Conservation (phyloP, 2,113 vertebrate genomes). For the Gallinago jamesoni region DNA sequence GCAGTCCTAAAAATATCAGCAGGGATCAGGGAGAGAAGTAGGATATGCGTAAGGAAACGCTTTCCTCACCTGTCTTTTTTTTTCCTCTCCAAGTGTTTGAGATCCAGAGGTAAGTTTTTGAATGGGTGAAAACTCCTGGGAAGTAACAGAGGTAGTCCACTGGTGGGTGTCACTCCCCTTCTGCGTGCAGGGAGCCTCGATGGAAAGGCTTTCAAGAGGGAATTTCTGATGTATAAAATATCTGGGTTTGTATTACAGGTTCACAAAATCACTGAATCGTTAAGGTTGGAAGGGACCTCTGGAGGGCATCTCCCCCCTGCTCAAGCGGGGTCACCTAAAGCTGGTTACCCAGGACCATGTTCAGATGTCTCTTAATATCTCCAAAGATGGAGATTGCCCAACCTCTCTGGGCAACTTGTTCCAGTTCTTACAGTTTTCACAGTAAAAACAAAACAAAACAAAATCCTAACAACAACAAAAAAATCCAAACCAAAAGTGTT, state of each 20-base stretch:
- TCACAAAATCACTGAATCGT: constrained; percentile 21
- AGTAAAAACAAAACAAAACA: background rate
- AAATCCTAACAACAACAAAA: background rate
- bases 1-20: background rate
- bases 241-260: constrained; percentile 60
- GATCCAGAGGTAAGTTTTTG: constrained; percentile 34
- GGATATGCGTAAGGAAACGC: background rate
- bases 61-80: background rate
- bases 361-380: constrained; percentile 18
- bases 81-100: background rate
- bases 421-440: background rate
- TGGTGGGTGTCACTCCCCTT: background rate
- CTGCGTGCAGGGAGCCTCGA: background rate
- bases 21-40: background rate
- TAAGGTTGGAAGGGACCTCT: constrained; percentile 43
- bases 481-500: background rate
- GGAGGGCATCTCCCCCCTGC: background rate
- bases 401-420: background rate
- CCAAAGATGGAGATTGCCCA: background rate
- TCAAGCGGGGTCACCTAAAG: constrained; percentile 7
- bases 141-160: background rate
- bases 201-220: background rate
- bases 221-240: background rate
- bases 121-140: background rate
- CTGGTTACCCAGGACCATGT: background rate